Base-by-base conservation (phyloP, 2,797 vertebrate species). In the Alosa sapidissima region DNA sequence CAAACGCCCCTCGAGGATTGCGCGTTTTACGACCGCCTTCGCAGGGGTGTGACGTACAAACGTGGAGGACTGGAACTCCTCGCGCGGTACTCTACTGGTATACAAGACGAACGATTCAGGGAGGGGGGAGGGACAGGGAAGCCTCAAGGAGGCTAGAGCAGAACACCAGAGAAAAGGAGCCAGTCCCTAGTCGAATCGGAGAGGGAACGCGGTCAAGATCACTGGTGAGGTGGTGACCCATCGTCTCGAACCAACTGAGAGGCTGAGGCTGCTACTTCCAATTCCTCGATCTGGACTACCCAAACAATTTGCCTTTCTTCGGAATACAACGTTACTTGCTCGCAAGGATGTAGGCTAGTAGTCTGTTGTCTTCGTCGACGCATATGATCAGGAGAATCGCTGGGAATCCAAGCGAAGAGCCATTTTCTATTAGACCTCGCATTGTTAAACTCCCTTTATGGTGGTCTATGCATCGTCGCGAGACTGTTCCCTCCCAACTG, bases 371-470 rank as follows among this genome's bases (percentile, higher is more conserved):
- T 72, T 72, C 54, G 1, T 58, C 55, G 55, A 19, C 19, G 55
- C 55, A 58, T 58, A 19, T 33, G 13, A 75, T 45, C 68, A 41
- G 36, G 68, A 75, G 33, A 58, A 16, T n/a, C 19, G 13, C 33
- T 16, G 36, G 68, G 33, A 41, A 75, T 41, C 68, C 24, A 36
- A 75, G 68, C 13, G 68, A 45, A 41, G 68, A 75, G 68, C 68
- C 68, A 75, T 75, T 75, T 75, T 75, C 68, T 75, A 19, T 16
- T 19, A 75, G 68, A 45, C 68, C 68, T 75, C 33, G 68, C 68
- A 75, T 75, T 75, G 68, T 75, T 75, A 75, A 75, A 75, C 68
- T 75, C 68, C 68, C 68, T 75, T 75, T 75, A 75, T 75, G 68
- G 68, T 75, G 68, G 68, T 75, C 68, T 75, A 14, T 41, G 68